A percentile compares a stretch with the other conserved stretches of the same genome.
phyloP scores from a whole-genome alignment of 2,113 vertebrate species.

The Mus pahari region DNA sequence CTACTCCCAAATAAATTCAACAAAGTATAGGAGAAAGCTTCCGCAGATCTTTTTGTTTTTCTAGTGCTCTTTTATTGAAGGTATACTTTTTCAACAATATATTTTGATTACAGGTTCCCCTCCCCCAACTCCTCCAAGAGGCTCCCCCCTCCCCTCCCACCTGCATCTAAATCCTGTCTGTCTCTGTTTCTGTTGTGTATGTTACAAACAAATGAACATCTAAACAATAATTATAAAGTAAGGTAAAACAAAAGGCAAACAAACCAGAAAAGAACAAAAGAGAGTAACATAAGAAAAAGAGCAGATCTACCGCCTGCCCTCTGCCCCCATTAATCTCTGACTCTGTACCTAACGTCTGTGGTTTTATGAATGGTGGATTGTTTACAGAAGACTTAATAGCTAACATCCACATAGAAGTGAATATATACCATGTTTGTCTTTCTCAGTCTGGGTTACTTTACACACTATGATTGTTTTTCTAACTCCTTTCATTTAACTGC shows the following conservation, averaged over 20 bases:
- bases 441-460: neutral
- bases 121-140: neutral
- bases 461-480: neutral
- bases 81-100: neutral
- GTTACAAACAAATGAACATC: neutral
- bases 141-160: neutral
- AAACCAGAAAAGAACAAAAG: neutral
- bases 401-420: too few relatives aligned
- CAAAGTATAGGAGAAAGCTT: neutral
- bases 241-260: neutral
- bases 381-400: neutral
- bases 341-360: neutral
- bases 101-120: neutral
- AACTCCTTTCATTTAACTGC: neutral
- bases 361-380: neutral
- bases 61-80: neutral
- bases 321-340: neutral
- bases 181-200: neutral
- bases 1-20: neutral
- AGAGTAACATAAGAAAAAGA: neutral
- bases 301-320: neutral
- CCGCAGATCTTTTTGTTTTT: neutral
- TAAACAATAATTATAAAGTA: neutral
- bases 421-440: too few relatives aligned
- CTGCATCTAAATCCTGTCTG: neutral